These are phyloP conservation scores for Panzeria rudis DNA, from an alignment of 2,888 invertebrate species.

Conservation along the genomic window DNA sequence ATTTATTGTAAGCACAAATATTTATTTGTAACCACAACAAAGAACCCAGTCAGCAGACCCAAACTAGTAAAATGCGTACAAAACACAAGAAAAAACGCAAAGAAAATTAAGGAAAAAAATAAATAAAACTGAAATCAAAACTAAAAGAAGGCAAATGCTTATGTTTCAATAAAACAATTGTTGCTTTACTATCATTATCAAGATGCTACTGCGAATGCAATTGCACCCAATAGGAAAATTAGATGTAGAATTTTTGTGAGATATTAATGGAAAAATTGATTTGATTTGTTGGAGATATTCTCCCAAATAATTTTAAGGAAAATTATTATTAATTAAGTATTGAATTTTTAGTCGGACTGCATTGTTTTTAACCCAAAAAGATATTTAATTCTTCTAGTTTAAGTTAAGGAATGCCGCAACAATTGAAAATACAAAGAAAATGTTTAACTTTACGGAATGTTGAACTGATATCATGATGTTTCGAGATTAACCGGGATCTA, in stretches of 20 bases:
- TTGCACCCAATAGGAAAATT: constrained; percentile 24
- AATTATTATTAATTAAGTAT: too few relatives aligned
- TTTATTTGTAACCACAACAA: constrained; percentile 68
- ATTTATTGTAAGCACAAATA: constrained; percentile 70
- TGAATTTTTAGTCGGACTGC: too few relatives aligned
- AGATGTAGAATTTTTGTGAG: background rate
- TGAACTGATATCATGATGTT: too few relatives aligned
- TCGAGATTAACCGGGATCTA: too few relatives aligned
- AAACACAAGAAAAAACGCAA: too few relatives aligned
- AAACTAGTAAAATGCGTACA: constrained; percentile 55
- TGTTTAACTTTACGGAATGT: too few relatives aligned
- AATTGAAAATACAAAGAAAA: too few relatives aligned
- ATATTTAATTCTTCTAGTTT: too few relatives aligned
- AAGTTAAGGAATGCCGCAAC: too few relatives aligned
- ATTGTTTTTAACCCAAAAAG: too few relatives aligned
- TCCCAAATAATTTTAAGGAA: too few relatives aligned
- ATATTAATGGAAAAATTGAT: background rate
- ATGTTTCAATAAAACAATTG: constrained; percentile 67
- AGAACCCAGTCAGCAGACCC: background rate
- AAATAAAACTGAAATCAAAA: constrained; percentile 13
- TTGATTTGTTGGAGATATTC: too few relatives aligned
- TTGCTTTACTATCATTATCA: constrained; percentile 43
- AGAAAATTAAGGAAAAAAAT: constrained; percentile 12
- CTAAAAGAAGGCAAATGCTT: constrained; percentile 54
- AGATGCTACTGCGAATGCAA: constrained; percentile 7